Evolutionary conservation across 2,113 vertebrate genomes (phyloP).

Genomic region (Psephotus haematonotus): DNA sequence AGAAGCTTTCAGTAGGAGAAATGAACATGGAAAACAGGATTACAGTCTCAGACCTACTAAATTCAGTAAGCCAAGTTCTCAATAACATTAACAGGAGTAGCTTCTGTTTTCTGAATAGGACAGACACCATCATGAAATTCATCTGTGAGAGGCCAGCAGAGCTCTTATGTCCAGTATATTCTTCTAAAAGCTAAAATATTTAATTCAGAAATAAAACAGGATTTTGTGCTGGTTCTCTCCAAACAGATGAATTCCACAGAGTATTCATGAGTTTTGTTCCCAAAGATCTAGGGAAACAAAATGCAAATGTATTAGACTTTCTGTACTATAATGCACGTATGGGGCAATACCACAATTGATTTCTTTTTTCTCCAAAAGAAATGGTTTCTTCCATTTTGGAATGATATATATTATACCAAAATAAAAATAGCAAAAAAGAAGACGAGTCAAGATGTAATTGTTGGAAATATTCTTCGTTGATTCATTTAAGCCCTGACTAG

Average conservation of each 20-base stretch:
- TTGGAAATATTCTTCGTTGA: neutral
- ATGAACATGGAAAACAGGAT: neutral
- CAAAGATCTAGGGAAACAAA: neutral
- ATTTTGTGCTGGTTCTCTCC: neutral
- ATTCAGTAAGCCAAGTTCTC: neutral
- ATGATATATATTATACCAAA: constrained; percentile 54
- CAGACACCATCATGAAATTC: neutral
- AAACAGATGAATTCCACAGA: neutral
- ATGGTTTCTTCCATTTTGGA: neutral
- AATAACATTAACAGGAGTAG: neutral
- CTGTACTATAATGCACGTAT: neutral
- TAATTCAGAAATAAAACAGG: neutral
- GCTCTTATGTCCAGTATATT: neutral
- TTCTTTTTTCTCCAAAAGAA: neutral
- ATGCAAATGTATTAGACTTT: neutral
- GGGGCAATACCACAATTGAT: neutral
- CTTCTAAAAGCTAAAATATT: neutral
- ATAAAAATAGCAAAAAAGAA: neutral
- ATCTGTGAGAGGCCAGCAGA: neutral
- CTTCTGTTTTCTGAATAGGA: neutral
- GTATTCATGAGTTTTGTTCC: neutral
- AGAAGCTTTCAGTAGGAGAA: neutral
- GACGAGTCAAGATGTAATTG: neutral
- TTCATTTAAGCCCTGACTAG: neutral
- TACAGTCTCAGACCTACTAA: neutral